phyloP scores from a whole-genome alignment of 2,113 vertebrate species.

The Scopus umbretta region DNA sequence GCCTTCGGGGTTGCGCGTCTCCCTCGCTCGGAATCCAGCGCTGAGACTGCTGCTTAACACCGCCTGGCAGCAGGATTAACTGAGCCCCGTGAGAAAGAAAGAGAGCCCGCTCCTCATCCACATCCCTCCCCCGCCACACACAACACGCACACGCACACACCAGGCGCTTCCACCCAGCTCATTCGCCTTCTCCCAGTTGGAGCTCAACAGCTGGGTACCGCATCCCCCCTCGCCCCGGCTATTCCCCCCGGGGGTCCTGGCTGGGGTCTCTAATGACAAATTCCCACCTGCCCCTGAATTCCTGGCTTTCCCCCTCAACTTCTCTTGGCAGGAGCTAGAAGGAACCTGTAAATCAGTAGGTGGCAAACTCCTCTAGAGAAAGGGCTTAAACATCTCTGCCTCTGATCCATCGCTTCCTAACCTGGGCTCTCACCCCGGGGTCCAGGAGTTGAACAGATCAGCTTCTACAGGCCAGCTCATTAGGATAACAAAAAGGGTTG shows the following conservation, averaged over 20 bases:
- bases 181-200: background rate
- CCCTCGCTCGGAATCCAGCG: conserved; percentile 63
- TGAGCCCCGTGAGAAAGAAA: conserved; percentile 68
- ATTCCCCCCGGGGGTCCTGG: background rate
- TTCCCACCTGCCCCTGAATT: background rate
- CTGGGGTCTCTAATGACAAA: background rate
- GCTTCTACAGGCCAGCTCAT: background rate
- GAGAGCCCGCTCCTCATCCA: conserved; percentile 72
- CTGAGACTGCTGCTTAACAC: conserved; percentile 77
- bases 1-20: conserved; percentile 52
- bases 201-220: background rate
- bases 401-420: background rate
- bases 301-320: background rate
- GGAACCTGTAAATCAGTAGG: conserved; percentile 56
- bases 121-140: conserved; percentile 62
- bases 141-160: conserved; percentile 14
- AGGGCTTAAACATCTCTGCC: conserved; percentile 25
- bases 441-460: background rate
- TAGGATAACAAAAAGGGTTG: background rate
- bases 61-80: conserved; percentile 77
- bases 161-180: conserved; percentile 4
- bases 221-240: background rate
- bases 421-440: conserved; percentile 34
- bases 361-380: conserved; percentile 62
- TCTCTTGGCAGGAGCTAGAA: background rate